These are phyloP conservation scores for Scleropages formosus DNA, from an alignment of 2,797 vertebrate species.

Conservation along the genomic window DNA sequence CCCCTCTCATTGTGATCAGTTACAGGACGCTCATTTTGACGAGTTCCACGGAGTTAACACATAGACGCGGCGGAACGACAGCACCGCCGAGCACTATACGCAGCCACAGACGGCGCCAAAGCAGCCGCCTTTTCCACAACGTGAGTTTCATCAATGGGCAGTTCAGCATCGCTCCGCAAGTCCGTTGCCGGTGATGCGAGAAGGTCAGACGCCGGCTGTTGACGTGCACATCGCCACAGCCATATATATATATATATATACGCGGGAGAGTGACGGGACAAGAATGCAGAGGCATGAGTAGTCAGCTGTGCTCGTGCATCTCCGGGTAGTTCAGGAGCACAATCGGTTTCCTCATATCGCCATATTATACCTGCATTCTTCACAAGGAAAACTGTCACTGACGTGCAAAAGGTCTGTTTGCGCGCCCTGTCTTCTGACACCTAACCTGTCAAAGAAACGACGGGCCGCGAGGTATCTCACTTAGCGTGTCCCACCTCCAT, in stretches of 20 bases:
- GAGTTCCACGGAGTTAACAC: not conserved
- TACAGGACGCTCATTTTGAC: not conserved
- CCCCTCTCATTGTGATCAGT: not conserved
- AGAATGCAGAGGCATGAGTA: not conserved
- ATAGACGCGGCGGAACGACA: not conserved
- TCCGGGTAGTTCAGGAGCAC: not conserved
- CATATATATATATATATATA: too few species aligned
- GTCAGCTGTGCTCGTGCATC: not conserved
- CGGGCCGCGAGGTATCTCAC: not conserved
- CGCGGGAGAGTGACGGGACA: not conserved
- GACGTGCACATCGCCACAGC: not conserved
- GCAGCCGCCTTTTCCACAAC: not conserved
- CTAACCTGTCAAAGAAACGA: slow-evolving; percentile 4
- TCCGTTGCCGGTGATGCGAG: not conserved
- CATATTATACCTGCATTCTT: not conserved
- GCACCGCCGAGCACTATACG: not conserved
- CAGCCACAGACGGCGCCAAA: not conserved
- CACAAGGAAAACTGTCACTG: slow-evolving; percentile 1
- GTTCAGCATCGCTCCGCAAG: not conserved
- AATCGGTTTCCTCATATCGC: not conserved
- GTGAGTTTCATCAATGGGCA: not conserved
- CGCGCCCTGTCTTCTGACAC: not conserved
- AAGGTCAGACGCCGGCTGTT: not conserved
- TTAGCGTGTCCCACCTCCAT: not conserved
- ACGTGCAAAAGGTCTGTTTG: slow-evolving; percentile 9